Base-by-base conservation (phyloP, 1,140 invertebrate genomes). In the Trypoxylus dichotomus region DNA sequence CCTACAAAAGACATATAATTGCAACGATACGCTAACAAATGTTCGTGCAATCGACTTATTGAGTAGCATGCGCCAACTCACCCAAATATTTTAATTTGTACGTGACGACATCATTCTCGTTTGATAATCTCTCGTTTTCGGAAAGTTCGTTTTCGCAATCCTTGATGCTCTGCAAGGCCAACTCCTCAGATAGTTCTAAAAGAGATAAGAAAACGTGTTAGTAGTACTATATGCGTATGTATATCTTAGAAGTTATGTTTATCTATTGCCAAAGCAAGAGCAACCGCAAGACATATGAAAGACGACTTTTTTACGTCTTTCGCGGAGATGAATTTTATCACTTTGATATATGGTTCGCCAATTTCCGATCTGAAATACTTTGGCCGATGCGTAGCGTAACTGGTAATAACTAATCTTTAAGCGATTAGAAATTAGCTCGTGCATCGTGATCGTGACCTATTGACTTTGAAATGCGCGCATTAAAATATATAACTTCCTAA, bases 111-210 rank as follows among this genome's bases (percentile, higher is more conserved):
- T 89, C 86, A 60, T 89, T 88, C 27, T 91, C 89, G 43, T 88
- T 87, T 74, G 90, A 87, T 1, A 90, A 89, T 24, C 89, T 87
- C 19, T 87, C 86, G 41, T 86, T 88, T 13, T 86, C 86, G 21
- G 88, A 89, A 24, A 68, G 21, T 76, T 89, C 87, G 75, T 89
- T 88, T 24, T 90, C 89, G 2, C 88, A 89, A 74, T 90, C 89
- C 76, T 93, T 91, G 27, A 90, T 90, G 80, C 90, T 91, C n/a
- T 90, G 90, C 60, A 93, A 86, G 21, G 91, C 91, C 90, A 93
- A 93, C 85, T 94, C 93, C 86, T 95, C 94, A 79, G 90, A 90
- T 41, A 95, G 84, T 85, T 95, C 94, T 95, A 88, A 2, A 89
- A 81, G 79, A 79, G 15, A 54, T 41, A 29, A 58, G 19, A 68